Percentiles rank a stretch among this genome's conserved stretches.
Evolutionary conservation across 2,113 vertebrate genomes (phyloP).

Genomic region (Kobus ellipsiprymnus): DNA sequence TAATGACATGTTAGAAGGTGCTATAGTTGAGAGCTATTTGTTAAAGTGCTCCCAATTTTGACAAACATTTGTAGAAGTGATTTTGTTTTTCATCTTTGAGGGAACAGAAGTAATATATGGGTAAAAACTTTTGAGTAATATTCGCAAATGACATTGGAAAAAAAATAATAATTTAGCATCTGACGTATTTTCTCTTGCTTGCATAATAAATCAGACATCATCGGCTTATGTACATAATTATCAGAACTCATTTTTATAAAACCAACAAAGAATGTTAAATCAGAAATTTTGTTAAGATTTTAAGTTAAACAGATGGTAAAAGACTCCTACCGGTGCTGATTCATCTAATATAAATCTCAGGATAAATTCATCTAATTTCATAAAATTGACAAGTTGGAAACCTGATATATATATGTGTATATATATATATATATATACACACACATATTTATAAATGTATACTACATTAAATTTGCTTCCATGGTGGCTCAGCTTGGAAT

Average conservation of each 20-base stretch:
- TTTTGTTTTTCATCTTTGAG: constrained; percentile 52
- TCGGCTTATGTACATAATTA: constrained; percentile 33
- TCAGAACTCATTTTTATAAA: constrained; percentile 55
- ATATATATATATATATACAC: fast-evolving
- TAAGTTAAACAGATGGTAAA: constrained; percentile 46
- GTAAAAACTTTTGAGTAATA: constrained; percentile 26
- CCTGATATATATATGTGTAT: neutral
- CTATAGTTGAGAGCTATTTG: constrained; percentile 68
- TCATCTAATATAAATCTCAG: constrained; percentile 46
- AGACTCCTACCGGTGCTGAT: constrained; percentile 15
- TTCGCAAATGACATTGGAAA: constrained; percentile 6
- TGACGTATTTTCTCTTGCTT: neutral
- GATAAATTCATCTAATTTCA: constrained; percentile 5
- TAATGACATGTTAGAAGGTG: constrained; percentile 66
- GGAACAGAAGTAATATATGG: constrained; percentile 42
- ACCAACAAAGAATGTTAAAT: constrained; percentile 60
- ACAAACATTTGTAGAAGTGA: constrained; percentile 70
- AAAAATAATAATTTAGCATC: neutral
- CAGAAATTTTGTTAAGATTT: constrained; percentile 42
- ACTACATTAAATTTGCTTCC: neutral
- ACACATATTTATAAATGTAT: fast-evolving
- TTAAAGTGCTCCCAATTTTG: constrained; percentile 68
- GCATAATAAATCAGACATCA: constrained; percentile 19
- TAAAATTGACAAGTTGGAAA: neutral
- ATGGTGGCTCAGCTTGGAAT: neutral